Base-by-base conservation (phyloP, 2,797 vertebrate species). In the Phataginus tricuspis region DNA sequence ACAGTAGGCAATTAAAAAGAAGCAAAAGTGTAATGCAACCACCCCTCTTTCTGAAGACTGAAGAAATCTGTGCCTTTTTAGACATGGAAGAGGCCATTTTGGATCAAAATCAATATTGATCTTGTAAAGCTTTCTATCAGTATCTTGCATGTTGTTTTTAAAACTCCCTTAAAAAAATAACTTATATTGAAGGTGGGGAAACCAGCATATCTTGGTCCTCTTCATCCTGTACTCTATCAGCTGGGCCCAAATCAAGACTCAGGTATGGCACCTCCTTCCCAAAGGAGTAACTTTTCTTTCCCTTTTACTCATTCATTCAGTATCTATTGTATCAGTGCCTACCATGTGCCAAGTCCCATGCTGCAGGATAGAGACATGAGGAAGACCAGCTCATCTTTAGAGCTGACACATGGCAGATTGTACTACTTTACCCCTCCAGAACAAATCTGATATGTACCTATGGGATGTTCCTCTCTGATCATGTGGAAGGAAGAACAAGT, bases 1-100 rank as follows among this genome's bases (percentile, higher is more conserved):
- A 92, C 37, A 74, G n/a, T 45, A 95, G 92, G 72, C 77, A 90
- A 95, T 51, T 85, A 63, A 82, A 86, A 95, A 87, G 82, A 86
- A 96, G 79, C 66, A 59, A 91, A 92, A 90, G 59, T 66, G 6
- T 79, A 87, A 97, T 51, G 15, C 51, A 91, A 74, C 59, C 29
- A 93, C 55, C 45, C 31, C 19, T 86, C 27, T 90, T 88, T 57
- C 80, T 57, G 37, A 91, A 53, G 80, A 74, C 53, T 95, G 34
- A 23, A 93, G 59, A 94, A 61, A 63, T 86, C 59, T 45, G 55
- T 69, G 51, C 68, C 83, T 63, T 90, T 68, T 93, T 37, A 85
- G 59, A 71, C 57, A 85, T 12, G n/a, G 80, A 86, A 91, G 66
- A 75, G 74, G 42, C 45, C 84, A 7, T 61, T 95, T 45, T 75